Evolutionary conservation across 1,140 invertebrate genomes (phyloP).

Genomic region (Ostrea denselamellosa): DNA sequence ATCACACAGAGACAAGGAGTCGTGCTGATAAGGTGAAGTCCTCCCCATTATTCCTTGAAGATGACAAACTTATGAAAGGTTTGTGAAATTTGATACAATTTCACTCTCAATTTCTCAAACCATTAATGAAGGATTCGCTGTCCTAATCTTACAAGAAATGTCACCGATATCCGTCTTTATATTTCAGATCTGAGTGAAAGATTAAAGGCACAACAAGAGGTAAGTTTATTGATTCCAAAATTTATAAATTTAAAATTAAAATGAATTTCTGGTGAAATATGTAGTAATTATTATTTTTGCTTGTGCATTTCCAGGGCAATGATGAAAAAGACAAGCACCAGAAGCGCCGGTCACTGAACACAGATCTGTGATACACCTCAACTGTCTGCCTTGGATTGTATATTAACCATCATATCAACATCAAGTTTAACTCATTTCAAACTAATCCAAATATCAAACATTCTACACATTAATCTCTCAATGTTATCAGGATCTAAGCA

Average conservation of each 20-base stretch:
- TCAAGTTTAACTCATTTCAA: neutral
- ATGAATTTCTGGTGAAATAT: neutral
- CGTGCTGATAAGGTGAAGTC: constrained; percentile 27
- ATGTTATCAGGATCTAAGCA: neutral
- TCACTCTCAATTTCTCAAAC: neutral
- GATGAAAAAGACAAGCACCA: constrained; percentile 21
- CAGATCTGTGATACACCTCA: constrained; percentile 22
- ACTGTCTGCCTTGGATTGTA: constrained; percentile 15
- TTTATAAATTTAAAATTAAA: neutral
- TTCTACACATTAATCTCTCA: neutral
- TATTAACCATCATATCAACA: neutral
- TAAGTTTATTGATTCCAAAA: neutral
- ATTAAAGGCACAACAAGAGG: constrained; percentile 42
- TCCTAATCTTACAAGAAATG: neutral
- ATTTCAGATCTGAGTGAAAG: constrained; percentile 46
- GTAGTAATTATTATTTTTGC: neutral
- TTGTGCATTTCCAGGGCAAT: neutral
- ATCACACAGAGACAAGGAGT: constrained; percentile 11
- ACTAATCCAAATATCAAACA: neutral
- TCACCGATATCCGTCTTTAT: neutral
- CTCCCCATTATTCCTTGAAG: constrained; percentile 37
- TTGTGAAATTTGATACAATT: constrained; percentile 22
- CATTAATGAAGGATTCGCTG: neutral
- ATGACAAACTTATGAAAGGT: constrained; percentile 61
- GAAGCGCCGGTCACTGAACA: constrained; percentile 18